Evolutionary conservation across 2,888 invertebrate species (phyloP).

Genomic region (Pammene fasciana): DNA sequence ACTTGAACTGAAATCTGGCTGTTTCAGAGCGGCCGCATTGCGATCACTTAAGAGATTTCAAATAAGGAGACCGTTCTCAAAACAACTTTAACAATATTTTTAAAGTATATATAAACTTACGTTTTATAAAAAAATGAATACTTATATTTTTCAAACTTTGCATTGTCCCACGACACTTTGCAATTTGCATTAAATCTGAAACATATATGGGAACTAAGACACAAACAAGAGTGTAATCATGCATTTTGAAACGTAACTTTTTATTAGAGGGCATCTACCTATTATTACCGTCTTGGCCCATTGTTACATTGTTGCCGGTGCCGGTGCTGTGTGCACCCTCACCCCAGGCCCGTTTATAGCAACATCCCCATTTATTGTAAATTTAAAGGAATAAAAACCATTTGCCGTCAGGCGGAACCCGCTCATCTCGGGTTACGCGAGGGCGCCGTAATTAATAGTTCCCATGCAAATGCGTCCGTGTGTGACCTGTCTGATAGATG

Average conservation of each 20-base stretch:
- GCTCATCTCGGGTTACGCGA: slow-evolving; percentile 29
- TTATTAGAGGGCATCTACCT: neutral
- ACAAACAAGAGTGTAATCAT: neutral
- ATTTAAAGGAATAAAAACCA: slow-evolving; percentile 23
- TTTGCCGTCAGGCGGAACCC: slow-evolving; percentile 8
- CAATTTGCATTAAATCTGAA: neutral
- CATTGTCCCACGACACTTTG: too few relatives aligned
- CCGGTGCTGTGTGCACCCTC: slow-evolving; percentile 8
- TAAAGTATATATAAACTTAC: too few relatives aligned
- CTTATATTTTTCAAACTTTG: too few relatives aligned
- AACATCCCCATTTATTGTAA: slow-evolving; percentile 18
- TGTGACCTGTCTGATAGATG: neutral
- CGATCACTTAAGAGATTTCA: neutral
- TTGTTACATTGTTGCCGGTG: neutral
- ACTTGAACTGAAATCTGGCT: neutral
- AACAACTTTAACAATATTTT: neutral
- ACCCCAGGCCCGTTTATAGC: slow-evolving; percentile 10
- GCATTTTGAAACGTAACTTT: too few relatives aligned
- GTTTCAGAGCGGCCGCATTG: neutral
- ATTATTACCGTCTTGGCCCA: slow-evolving; percentile 13
- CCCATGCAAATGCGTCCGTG: slow-evolving; percentile 24
- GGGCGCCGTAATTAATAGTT: slow-evolving; percentile 34
- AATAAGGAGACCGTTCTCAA: neutral
- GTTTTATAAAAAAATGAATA: too few relatives aligned
- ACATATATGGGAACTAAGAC: neutral